Evolutionary conservation across 2,888 invertebrate species (phyloP), one percentile per base, ranked within the genome.

Genomic region (Apodemia hepburni): DNA sequence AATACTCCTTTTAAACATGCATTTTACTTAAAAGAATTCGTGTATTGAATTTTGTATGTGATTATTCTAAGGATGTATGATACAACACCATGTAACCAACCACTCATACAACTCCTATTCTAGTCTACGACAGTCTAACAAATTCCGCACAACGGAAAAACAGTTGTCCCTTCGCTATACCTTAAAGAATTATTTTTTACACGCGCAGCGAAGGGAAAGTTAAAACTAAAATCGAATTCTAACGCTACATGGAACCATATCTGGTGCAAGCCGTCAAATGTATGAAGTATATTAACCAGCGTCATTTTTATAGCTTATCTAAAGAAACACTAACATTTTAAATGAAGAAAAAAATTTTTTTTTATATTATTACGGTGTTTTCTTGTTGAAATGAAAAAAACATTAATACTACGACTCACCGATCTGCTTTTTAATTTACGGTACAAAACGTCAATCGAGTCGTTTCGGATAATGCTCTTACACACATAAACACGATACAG

Each of bases 71-170:
- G 59, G 60, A 61, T 22, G 45, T 17, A 61, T 73, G 78, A 77
- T 77, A 80, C 82, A 81, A 73, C 74, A 79, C 74, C 76, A 70
- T 72, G 69, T 76, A 80, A 77, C 81, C 83, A 84, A 76, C 81
- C 83, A 84, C 83, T 85, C 86, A 75, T 84, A 87, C 85, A 82
- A 80, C 81, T 76, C 76, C 86, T 89, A 87, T 67, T 79, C 85
- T 89, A 89, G 75, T 75, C 86, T 91, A 91, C 78, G 84, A 89
- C 91, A 91, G 91, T 91, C 90, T 89, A 91, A 87, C 76, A 74
- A 81, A 63, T 89, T 87, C 90, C 91, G 89, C 79, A 90, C 89
- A 89, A 90, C 91, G 91, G 90, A 90, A 90, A 89, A 87, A 82
- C 80, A 78, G 74, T 73, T 76, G 79, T 80, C 88, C 86, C 87